phyloP scores from a whole-genome alignment of 1,140 invertebrate species.

The Diabrotica undecimpunctata region DNA sequence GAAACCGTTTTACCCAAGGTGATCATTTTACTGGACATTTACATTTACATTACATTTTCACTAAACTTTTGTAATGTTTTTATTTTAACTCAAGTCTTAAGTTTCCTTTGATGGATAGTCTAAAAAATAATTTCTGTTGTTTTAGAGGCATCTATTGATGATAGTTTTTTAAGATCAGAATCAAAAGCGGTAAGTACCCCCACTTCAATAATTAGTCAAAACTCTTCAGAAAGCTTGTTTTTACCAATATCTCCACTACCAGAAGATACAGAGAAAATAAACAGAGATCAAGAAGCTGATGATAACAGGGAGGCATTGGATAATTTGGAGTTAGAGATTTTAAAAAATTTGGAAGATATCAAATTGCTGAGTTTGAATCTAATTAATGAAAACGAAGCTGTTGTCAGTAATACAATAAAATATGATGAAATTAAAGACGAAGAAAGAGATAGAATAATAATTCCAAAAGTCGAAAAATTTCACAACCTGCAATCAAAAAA shows the following conservation, averaged over 20 bases:
- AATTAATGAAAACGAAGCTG: not conserved
- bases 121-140: not conserved
- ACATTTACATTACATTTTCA: too few relatives aligned
- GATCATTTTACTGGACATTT: too few relatives aligned
- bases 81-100: too few relatives aligned
- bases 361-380: slow-evolving; percentile 30
- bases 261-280: slow-evolving; percentile 15
- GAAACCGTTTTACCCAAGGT: too few relatives aligned
- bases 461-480: too few relatives aligned
- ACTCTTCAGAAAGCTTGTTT: not conserved
- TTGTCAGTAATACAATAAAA: too few relatives aligned
- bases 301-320: slow-evolving; percentile 19
- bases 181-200: slow-evolving; percentile 41
- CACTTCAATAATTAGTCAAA: slow-evolving; percentile 11
- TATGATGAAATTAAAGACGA: too few relatives aligned
- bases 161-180: slow-evolving; percentile 28
- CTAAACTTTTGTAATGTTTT: too few relatives aligned
- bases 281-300: slow-evolving; percentile 11
- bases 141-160: slow-evolving; percentile 28
- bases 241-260: not conserved
- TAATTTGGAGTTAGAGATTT: slow-evolving; percentile 32
- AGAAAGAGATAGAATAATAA: too few relatives aligned
- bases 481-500: too few relatives aligned
- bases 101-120: too few relatives aligned
- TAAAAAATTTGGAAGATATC: slow-evolving; percentile 36